phyloP scores from a whole-genome alignment of 2,113 vertebrate species.

The Ctenodactylus gundi region DNA sequence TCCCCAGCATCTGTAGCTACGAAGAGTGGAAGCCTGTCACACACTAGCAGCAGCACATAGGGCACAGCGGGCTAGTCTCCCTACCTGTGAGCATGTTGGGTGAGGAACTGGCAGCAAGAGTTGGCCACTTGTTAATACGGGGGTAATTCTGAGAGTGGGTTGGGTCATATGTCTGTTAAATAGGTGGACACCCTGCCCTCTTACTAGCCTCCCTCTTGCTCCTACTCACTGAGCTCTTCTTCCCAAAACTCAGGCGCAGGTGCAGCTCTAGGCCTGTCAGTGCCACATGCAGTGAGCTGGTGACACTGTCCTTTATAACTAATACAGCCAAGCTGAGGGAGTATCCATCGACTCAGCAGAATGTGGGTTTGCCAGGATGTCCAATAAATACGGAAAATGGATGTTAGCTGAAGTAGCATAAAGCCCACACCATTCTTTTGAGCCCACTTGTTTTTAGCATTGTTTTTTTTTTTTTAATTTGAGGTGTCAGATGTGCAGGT shows the following conservation, averaged over 20 bases:
- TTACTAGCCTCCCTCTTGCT: background rate
- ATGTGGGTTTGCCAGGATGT: too few species aligned
- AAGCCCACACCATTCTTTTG: background rate
- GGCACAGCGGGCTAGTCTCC: background rate
- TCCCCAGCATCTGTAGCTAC: background rate
- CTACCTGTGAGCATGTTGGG: background rate
- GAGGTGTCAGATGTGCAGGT: background rate
- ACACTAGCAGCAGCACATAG: background rate
- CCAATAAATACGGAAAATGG: rapidly evolving
- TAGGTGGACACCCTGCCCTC: background rate
- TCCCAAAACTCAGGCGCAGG: background rate
- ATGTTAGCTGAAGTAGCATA: too few species aligned
- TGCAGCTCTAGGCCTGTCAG: background rate
- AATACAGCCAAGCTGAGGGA: too few species aligned
- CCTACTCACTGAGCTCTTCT: background rate
- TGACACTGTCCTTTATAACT: background rate
- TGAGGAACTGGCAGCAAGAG: background rate
- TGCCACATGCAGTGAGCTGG: too few species aligned
- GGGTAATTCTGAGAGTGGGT: background rate
- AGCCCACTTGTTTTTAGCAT: background rate
- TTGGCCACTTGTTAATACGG: background rate
- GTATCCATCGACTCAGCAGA: too few species aligned
- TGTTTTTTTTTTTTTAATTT: too few species aligned
- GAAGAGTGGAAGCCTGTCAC: background rate
- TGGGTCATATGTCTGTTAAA: background rate